Evolutionary conservation across 1,140 invertebrate species (phyloP), one percentile per base, ranked within the genome.

Genomic region (Drosophila nikananu): DNA sequence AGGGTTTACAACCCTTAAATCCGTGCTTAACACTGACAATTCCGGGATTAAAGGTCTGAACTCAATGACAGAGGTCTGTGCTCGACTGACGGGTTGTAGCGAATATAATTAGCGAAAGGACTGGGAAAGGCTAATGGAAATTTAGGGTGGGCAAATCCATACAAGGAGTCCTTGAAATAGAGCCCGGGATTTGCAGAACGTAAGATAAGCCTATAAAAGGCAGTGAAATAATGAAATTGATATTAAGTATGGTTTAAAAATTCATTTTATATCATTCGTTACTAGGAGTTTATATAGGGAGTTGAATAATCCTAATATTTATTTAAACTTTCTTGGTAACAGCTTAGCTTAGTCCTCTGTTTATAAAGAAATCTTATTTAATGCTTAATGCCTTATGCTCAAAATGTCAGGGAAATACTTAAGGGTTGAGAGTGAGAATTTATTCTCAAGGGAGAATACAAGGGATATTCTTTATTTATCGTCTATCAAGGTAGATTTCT

Each of bases 1-100:
- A 5, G 32, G 49, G 27, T 19, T 68, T 46, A 30, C 67, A 55
- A 68, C 63, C 49, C 67, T 30, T 68, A 19, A 46, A 6, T 32
- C 19, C 25, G 9, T 19, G 59, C 42, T 42, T 65, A 65, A 41
- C 25, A 55, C n/a, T 55, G 27, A 17, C 13, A 4, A 42, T 6
- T 6, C 13, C 13, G 5, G 35, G 19, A 23, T 42, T 51, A 63
- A 13, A 25, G 37, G 46, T 35, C 12, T n/a, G 17, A 51, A 17
- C 21, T 48, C 2, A 48, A n/a, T 52, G 39, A 15, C 23, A 54
- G 17, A 23, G 52, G 63, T 35, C 37, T 17, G 9, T 63, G 10
- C 19, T 30, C 5, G 19, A 30, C 10, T 59, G 25, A n/a, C 23
- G 5, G 5, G 9, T 3, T 21, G 15, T 39, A 17, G 27, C 1